phyloP scores from a whole-genome alignment of 2,888 invertebrate genomes.

The Scaeva pyrastri region DNA sequence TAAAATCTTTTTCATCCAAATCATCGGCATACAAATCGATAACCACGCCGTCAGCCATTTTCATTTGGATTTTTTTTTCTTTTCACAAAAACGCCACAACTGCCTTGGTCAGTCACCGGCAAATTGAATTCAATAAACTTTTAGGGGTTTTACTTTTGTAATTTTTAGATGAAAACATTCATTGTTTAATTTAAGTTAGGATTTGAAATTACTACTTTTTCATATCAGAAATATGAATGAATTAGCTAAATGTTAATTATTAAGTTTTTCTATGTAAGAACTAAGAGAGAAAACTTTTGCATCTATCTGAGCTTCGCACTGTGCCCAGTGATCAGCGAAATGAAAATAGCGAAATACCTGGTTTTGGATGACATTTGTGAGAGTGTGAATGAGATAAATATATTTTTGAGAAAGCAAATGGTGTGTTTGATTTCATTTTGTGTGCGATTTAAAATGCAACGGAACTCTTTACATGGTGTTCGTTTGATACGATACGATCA shows the following conservation, averaged over 20 bases:
- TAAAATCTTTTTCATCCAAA: conserved; percentile 94
- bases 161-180: conserved; percentile 55
- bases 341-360: conserved; percentile 53
- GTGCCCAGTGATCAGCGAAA: conserved; percentile 11
- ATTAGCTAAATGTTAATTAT: conserved; percentile 37
- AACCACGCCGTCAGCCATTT: conserved; percentile 97
- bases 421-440: not conserved
- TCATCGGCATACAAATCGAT: conserved; percentile 99
- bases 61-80: conserved; percentile 78
- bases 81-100: conserved; percentile 70
- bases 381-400: conserved; percentile 25
- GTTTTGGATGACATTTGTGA: conserved; percentile 28
- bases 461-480: too few relatives aligned
- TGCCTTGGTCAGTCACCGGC: conserved; percentile 53
- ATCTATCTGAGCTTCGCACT: not conserved
- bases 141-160: conserved; percentile 35
- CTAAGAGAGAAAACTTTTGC: not conserved
- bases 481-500: too few relatives aligned
- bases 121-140: conserved; percentile 53
- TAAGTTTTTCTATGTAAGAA: conserved; percentile 8
- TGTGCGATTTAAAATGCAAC: too few relatives aligned
- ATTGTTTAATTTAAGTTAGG: conserved; percentile 46
- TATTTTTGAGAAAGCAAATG: not conserved
- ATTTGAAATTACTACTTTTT: conserved; percentile 52
- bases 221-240: conserved; percentile 66